Conservation (phyloP, 2,113 vertebrate genomes). For the Okapia johnstoni region DNA sequence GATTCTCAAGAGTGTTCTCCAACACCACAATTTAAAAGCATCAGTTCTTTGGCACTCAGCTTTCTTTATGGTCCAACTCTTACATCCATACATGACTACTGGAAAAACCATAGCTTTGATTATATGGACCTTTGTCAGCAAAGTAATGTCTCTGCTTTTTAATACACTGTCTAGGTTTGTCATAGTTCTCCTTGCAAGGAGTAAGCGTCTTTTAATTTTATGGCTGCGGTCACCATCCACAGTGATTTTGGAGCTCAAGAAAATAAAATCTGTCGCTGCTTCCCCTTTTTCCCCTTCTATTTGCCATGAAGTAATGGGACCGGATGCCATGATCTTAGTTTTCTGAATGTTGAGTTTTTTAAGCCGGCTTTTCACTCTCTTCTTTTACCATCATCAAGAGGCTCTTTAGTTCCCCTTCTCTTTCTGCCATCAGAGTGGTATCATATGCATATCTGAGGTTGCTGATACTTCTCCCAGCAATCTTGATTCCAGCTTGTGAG, state of each 20-base stretch:
- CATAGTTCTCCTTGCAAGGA: background rate
- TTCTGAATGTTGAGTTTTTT: background rate
- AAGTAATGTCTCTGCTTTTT: background rate
- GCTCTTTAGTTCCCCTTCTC: background rate
- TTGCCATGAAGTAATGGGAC: background rate
- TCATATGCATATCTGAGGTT: background rate
- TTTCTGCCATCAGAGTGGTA: background rate
- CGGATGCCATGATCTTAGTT: background rate
- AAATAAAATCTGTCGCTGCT: background rate
- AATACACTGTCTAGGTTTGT: background rate
- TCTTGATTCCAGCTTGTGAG: background rate
- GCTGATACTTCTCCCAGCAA: background rate
- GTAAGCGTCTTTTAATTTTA: background rate
- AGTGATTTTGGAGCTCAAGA: background rate
- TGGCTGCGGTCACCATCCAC: background rate
- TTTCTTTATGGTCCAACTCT: background rate
- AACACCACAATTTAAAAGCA: background rate
- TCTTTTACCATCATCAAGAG: background rate
- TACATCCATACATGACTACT: background rate
- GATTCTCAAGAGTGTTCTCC: background rate
- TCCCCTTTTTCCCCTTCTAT: background rate
- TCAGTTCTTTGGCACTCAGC: background rate
- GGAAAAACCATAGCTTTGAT: background rate
- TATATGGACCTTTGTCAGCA: background rate
- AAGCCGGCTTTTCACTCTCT: background rate